These are phyloP conservation scores for Unio pictorum DNA, from an alignment of 2,888 invertebrate species.

Conservation along the genomic window DNA sequence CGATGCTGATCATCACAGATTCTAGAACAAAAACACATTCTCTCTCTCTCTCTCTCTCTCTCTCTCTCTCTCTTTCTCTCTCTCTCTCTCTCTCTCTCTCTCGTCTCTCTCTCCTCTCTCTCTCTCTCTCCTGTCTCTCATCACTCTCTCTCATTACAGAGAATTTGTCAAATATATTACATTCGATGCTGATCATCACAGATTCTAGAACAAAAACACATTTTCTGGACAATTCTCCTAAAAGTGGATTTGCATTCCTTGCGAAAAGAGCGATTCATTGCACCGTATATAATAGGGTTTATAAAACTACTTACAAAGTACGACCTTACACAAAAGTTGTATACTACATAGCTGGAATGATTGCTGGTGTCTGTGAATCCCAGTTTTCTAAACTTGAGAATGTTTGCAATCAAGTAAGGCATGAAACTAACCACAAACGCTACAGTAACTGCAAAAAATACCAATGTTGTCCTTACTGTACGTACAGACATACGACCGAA, in stretches of 20 bases:
- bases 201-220: slow-evolving; percentile 10
- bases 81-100: too few species aligned
- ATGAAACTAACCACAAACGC: slow-evolving; percentile 51
- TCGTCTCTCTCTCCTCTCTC: too few species aligned
- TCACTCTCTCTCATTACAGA: too few species aligned
- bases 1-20: too few species aligned
- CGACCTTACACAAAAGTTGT: slow-evolving; percentile 55
- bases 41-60: background rate
- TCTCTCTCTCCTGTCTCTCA: too few species aligned
- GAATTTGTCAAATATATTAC: too few species aligned
- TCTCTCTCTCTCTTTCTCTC: too few species aligned
- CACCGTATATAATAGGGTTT: slow-evolving; percentile 56
- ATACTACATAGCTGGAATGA: slow-evolving; percentile 38
- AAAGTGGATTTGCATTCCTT: slow-evolving; percentile 38
- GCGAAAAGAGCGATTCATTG: slow-evolving; percentile 46
- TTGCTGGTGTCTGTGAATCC: slow-evolving; percentile 39
- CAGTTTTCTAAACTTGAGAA: slow-evolving; percentile 47
- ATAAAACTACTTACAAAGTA: slow-evolving; percentile 56
- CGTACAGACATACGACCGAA: slow-evolving; percentile 35
- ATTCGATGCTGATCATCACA: too few species aligned
- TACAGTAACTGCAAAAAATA: slow-evolving; percentile 54
- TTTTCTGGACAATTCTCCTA: slow-evolving; percentile 17
- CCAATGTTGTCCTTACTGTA: slow-evolving; percentile 49
- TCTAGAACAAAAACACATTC: slow-evolving; percentile 11
- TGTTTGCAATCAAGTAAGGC: slow-evolving; percentile 51